phyloP scores from a whole-genome alignment of 1,140 invertebrate genomes.

The Drosophila tristis region DNA sequence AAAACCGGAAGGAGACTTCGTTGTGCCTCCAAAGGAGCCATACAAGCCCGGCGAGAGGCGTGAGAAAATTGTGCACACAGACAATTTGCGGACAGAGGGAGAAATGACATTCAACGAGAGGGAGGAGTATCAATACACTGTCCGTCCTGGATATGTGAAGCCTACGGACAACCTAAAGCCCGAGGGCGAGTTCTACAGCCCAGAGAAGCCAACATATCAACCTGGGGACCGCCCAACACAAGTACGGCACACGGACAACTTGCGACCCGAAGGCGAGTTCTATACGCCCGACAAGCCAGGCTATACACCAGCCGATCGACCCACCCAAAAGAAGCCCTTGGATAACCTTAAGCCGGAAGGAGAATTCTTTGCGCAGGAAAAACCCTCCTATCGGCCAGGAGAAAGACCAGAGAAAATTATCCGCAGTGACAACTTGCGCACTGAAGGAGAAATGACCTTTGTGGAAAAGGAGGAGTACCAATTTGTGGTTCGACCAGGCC shows the following conservation, averaged over 20 bases:
- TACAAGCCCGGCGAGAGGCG: constrained; percentile 62
- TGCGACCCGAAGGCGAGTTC: constrained; percentile 88
- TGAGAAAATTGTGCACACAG: constrained; percentile 74
- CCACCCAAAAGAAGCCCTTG: constrained; percentile 83
- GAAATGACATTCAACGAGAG: constrained; percentile 85
- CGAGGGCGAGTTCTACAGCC: constrained; percentile 87
- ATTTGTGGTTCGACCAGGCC: constrained; percentile 86
- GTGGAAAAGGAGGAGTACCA: constrained; percentile 83
- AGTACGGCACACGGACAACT: constrained; percentile 86
- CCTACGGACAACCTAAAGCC: constrained; percentile 87
- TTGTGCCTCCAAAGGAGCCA: constrained; percentile 84
- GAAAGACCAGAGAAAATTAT: constrained; percentile 86
- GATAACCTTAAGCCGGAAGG: constrained; percentile 87
- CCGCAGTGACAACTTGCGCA: constrained; percentile 87
- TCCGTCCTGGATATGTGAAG: constrained; percentile 86
- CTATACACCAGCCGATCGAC: constrained; percentile 85
- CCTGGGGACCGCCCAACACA: constrained; percentile 76
- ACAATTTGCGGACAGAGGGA: constrained; percentile 86
- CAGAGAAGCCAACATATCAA: constrained; percentile 66
- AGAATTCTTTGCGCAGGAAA: constrained; percentile 85
- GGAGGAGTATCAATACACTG: constrained; percentile 84
- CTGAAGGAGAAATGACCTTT: constrained; percentile 86
- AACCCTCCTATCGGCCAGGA: constrained; percentile 84
- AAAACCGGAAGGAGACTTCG: constrained; percentile 86
- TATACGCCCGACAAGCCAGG: constrained; percentile 86